phyloP scores from a whole-genome alignment of 2,113 vertebrate species.

The Rhabdornis inornatus region DNA sequence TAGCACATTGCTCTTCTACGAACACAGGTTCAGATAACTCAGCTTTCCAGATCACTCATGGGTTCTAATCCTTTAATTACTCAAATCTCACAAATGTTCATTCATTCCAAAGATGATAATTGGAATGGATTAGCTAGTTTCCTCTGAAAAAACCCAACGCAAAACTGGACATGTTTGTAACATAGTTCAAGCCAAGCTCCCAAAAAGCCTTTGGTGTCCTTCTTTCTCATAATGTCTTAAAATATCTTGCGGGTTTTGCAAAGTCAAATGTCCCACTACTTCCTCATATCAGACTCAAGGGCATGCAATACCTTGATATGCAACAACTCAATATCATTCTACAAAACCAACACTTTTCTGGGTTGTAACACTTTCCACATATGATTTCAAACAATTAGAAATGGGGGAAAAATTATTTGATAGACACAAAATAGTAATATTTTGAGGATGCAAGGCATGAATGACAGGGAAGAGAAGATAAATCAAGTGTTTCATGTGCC shows the following conservation, averaged over 20 bases:
- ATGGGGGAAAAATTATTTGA: fast-evolving
- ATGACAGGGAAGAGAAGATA: neutral
- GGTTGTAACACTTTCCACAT: neutral
- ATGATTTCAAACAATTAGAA: neutral
- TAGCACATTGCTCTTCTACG: neutral
- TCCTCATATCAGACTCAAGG: neutral
- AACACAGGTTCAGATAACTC: neutral
- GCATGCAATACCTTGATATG: neutral
- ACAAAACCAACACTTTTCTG: neutral
- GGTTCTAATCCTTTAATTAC: neutral
- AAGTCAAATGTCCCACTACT: neutral
- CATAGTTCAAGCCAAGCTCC: neutral
- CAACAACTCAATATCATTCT: neutral
- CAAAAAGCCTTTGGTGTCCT: neutral
- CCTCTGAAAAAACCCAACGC: neutral
- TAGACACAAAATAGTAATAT: neutral
- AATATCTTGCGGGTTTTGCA: neutral
- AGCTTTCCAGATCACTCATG: neutral
- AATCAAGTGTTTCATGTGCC: neutral
- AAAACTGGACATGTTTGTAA: fast-evolving
- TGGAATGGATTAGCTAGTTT: neutral
- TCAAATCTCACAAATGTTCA: neutral
- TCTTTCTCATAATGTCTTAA: neutral
- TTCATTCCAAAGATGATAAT: neutral
- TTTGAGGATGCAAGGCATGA: neutral